Evolutionary conservation across 1,140 invertebrate genomes (phyloP).

Genomic region (Aphaenogaster floridana): DNA sequence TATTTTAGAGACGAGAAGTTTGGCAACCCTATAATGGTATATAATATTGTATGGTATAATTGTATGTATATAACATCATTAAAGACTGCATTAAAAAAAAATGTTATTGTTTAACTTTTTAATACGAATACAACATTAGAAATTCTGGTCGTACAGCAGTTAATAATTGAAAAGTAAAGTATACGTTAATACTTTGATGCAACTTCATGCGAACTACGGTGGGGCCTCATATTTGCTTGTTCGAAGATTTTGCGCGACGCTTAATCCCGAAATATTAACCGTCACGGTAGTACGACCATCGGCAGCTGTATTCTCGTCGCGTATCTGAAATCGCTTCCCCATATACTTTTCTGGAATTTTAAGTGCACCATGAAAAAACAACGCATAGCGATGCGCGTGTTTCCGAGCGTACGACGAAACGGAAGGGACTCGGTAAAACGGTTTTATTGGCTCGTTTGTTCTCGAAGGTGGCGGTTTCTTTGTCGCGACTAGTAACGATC

Average conservation of each 20-base stretch:
- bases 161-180: not conserved
- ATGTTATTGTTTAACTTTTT: not conserved
- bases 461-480: slow-evolving; percentile 76
- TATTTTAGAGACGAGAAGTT: not conserved
- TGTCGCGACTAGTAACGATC: slow-evolving; percentile 78
- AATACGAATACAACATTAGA: not conserved
- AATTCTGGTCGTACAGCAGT: not conserved
- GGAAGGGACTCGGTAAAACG: slow-evolving; percentile 70
- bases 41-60: not conserved
- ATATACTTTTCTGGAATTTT: slow-evolving; percentile 68
- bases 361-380: slow-evolving; percentile 66
- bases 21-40: not conserved
- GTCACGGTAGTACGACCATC: not conserved
- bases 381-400: slow-evolving; percentile 48
- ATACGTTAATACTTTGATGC: not conserved
- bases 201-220: not conserved
- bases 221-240: not conserved
- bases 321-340: slow-evolving; percentile 47
- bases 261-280: slow-evolving; percentile 53
- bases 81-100: no score
- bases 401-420: slow-evolving; percentile 62
- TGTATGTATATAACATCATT: not conserved
- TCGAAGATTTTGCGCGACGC: slow-evolving; percentile 7
- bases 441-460: slow-evolving; percentile 77
- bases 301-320: slow-evolving; percentile 31